phyloP scores from a whole-genome alignment of 2,797 vertebrate species.

The Leptoclinus maculatus region DNA sequence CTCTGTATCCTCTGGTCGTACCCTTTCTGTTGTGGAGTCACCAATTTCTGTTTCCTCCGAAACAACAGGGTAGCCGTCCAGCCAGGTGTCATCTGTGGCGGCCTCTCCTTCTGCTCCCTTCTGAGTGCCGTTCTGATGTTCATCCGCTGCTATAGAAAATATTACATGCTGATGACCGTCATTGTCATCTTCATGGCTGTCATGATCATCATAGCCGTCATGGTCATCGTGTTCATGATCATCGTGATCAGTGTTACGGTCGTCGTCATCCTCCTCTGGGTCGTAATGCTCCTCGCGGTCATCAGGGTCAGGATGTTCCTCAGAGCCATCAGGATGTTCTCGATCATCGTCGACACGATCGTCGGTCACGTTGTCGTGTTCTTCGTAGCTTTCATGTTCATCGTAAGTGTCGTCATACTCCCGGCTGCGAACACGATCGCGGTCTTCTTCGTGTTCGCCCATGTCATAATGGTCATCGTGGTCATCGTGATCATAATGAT shows the following conservation, averaged over 20 bases:
- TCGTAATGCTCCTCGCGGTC: constrained; percentile 29
- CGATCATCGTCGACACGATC: constrained; percentile 18
- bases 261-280: constrained; percentile 18
- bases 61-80: constrained; percentile 92
- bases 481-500: constrained; percentile 48
- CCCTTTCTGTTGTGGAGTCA: constrained; percentile 77
- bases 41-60: constrained; percentile 72
- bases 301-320: constrained; percentile 52
- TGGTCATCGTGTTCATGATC: constrained; percentile 32
- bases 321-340: constrained; percentile 36
- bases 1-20: constrained; percentile 45
- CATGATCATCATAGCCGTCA: constrained; percentile 48
- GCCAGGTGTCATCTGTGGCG: constrained; percentile 90
- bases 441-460: constrained; percentile 70
- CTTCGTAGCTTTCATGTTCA: constrained; percentile 62
- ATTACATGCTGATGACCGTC: constrained; percentile 44
- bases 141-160: constrained; percentile 67
- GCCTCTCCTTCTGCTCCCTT: constrained; percentile 53
- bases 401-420: constrained; percentile 46
- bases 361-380: constrained; percentile 42
- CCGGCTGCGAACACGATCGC: constrained; percentile 18
- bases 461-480: constrained; percentile 76
- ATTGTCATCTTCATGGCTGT: constrained; percentile 71
- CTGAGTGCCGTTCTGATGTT: constrained; percentile 78
- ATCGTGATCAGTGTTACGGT: constrained; percentile 5